Evolutionary conservation across 2,113 vertebrate genomes (phyloP), one percentile per base, ranked within the genome.

Genomic region (Dipodomys ordii): DNA sequence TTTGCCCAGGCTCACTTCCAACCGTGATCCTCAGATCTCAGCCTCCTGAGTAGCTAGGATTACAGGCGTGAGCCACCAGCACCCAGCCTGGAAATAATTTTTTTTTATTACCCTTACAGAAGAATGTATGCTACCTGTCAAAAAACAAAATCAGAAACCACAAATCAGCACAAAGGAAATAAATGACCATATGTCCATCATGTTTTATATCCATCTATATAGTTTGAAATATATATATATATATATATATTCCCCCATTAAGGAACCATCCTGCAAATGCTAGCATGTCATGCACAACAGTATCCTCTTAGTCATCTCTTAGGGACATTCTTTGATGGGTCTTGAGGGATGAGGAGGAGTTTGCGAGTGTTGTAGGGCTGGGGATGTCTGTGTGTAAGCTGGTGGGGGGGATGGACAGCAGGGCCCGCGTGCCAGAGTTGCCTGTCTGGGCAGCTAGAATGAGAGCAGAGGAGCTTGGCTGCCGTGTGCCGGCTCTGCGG

Each of bases 101-200:
- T 68, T 68, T 35, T 84, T 94, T 84, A 92, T 95, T 83, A 94
- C 20, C 12, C 30, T 77, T 92, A 77, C 20, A 93, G 57, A 94
- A 81, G 88, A 90, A 92, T 85, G 84, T 57, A 78, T 83, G 91
- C 93, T 60, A 32, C 57, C 86, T 94, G 83, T 95, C 93, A 94
- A 83, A 39, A 39, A 39, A 39, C 39, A 94, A 79, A 74, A 68
- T 60, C 83, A 88, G 74, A 92, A 92, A 62, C 83, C 83, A n/a
- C 83, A 93, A 89, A 88, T 93, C 84, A 85, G 69, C 28, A n/a
- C 39, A 22, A 71, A 94, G 82, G 87, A 92, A 92, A 96, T 76
- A 87, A 92, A 93, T 85, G 69, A 39, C 25, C 32, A 2, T 80
- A 28, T 60, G 27, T 74, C 20, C 65, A 44, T 65, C 9, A 2